A percentile compares a stretch with the other conserved stretches of the same genome.
Evolutionary conservation across 64 coral and sea anemone genomes (phyloP).

Genomic region (Porites australiensis): DNA sequence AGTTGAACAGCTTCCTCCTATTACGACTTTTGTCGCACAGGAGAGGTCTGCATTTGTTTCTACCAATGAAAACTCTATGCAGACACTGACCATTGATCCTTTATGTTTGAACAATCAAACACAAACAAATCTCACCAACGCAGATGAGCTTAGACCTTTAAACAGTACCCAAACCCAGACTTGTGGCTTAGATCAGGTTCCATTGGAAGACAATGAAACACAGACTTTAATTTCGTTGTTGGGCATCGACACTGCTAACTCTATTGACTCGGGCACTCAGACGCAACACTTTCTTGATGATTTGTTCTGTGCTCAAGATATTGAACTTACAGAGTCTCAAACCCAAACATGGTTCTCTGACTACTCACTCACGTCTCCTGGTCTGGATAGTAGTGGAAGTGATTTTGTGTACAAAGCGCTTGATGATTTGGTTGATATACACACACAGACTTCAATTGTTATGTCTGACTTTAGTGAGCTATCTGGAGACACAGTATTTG

Average conservation of each 20-base stretch:
- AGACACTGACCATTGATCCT: constrained; percentile 21
- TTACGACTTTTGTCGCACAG: constrained; percentile 17
- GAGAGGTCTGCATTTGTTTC: constrained; percentile 12
- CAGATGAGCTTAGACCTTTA: constrained; percentile 69
- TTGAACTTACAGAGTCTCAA: constrained; percentile 84
- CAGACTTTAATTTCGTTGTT: constrained; percentile 92
- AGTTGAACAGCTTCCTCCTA: not conserved
- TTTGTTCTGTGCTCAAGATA: constrained; percentile 62
- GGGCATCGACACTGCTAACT: constrained; percentile 80
- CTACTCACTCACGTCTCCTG: constrained; percentile 45
- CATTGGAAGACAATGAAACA: constrained; percentile 92
- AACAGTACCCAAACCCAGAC: constrained; percentile 87
- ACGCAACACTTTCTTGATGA: constrained; percentile 87
- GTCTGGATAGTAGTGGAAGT: constrained; percentile 50
- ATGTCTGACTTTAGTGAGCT: constrained; percentile 67
- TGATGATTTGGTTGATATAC: constrained; percentile 89
- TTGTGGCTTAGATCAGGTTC: constrained; percentile 60
- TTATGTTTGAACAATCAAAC: constrained; percentile 32
- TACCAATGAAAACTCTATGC: constrained; percentile 47
- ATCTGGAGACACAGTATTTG: constrained; percentile 64
- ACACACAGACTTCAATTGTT: constrained; percentile 80
- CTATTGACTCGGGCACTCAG: constrained; percentile 90
- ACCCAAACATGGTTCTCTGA: constrained; percentile 89
- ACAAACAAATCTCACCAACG: constrained; percentile 67
- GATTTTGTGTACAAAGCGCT: constrained; percentile 55